Conservation (phyloP, 2,888 invertebrate species). For the Platerodrilus igneus region DNA sequence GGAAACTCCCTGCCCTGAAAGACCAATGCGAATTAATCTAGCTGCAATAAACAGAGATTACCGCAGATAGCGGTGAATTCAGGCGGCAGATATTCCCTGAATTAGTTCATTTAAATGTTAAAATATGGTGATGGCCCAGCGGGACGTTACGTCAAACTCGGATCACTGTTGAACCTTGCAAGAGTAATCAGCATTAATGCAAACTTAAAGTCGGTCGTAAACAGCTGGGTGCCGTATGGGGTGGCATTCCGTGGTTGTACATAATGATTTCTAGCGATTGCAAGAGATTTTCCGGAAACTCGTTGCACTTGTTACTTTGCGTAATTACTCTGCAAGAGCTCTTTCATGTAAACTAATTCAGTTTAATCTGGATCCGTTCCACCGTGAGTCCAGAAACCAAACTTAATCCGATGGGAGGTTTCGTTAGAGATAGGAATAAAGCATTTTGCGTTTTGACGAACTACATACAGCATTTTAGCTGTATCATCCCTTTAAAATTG, state of each 20-base stretch:
- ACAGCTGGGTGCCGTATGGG: slow-evolving; percentile 12
- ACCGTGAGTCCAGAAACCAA: neutral
- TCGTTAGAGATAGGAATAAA: too few relatives aligned
- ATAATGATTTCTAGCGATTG: too few relatives aligned
- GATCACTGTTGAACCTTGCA: slow-evolving; percentile 16
- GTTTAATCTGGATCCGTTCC: slow-evolving; percentile 20
- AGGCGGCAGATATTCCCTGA: slow-evolving; percentile 29
- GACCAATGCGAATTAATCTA: slow-evolving; percentile 28
- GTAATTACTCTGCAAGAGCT: slow-evolving; percentile 23
- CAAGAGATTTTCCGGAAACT: slow-evolving; percentile 13
- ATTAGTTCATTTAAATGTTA: slow-evolving; percentile 31
- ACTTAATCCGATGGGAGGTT: slow-evolving; percentile 5
- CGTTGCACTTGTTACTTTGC: slow-evolving; percentile 23
- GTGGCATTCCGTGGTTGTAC: slow-evolving; percentile 1
- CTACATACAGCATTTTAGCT: too few relatives aligned
- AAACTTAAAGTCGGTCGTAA: slow-evolving; percentile 18
- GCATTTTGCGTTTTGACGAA: too few relatives aligned
- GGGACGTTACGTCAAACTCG: slow-evolving; percentile 20
- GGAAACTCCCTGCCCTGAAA: slow-evolving; percentile 24
- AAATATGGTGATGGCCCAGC: slow-evolving; percentile 28
- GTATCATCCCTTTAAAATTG: too few relatives aligned
- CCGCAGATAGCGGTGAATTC: slow-evolving; percentile 28
- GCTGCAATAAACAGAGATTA: slow-evolving; percentile 30
- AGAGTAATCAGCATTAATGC: slow-evolving; percentile 20
- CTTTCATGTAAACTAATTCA: slow-evolving; percentile 20